These are phyloP conservation scores for Acronicta leporina DNA, from an alignment of 2,888 invertebrate genomes.

Conservation along the genomic window DNA sequence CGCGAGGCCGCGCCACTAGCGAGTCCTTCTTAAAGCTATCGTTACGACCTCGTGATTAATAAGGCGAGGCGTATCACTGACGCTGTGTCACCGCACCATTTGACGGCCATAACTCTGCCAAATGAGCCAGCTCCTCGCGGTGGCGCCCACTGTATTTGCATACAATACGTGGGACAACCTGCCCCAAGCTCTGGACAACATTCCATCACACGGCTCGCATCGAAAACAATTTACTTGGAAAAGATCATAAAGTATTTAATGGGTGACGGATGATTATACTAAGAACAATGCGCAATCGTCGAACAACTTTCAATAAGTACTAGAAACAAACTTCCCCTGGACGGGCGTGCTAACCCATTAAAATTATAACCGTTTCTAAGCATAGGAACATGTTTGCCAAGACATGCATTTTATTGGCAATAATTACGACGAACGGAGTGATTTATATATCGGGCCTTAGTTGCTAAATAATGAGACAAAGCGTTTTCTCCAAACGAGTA, in stretches of 20 bases:
- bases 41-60: constrained; percentile 82
- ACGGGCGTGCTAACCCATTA: constrained; percentile 31
- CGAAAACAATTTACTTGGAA: constrained; percentile 25
- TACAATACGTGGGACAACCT: constrained; percentile 76
- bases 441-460: constrained; percentile 58
- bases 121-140: constrained; percentile 76
- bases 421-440: constrained; percentile 48
- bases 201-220: constrained; percentile 60
- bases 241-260: constrained; percentile 23
- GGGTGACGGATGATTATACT: constrained; percentile 2
- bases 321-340: constrained; percentile 35
- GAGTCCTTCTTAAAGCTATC: constrained; percentile 65
- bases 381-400: constrained; percentile 56
- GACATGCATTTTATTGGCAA: constrained; percentile 44
- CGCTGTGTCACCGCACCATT: constrained; percentile 70
- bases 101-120: constrained; percentile 76
- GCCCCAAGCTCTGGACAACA: constrained; percentile 62
- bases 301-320: constrained; percentile 28
- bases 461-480: constrained; percentile 61
- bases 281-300: constrained; percentile 35
- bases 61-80: constrained; percentile 72
- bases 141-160: constrained; percentile 78
- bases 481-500: constrained; percentile 41
- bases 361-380: constrained; percentile 35
- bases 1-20: constrained; percentile 68